Base-by-base conservation (phyloP, 2,113 vertebrate genomes). In the Mesitornis unicolor region DNA sequence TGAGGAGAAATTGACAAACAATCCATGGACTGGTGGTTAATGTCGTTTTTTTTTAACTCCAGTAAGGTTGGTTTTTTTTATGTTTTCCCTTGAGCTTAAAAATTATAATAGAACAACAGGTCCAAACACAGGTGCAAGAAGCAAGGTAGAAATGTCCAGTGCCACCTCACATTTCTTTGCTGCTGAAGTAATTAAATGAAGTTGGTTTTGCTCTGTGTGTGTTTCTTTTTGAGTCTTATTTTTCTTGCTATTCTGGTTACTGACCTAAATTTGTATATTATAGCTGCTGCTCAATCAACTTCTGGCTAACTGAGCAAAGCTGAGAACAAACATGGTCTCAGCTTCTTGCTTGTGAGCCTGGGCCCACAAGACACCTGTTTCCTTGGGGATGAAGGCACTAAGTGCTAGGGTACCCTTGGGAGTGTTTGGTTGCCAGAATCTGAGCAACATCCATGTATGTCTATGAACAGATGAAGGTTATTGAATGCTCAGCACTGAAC, bases 351-450 rank as follows among this genome's bases (percentile, higher is more conserved):
- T 63, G 9, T 78, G 10, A 75, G 3, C 29, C 24, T 78, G 1
- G 0, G 9, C 33, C 16, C 20, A 31, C 0, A 3, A n/a, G 10
- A 4, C 3, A 7, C 43, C 38, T 5, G 1, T 71, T 64, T 60
- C 14, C 53, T 29, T 69, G 29, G 10, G 13, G 3, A 8, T 31
- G 40, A 89, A 63, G 35, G 18, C 29, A n/a, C 16, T 45, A 38
- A 80, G 7, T 54, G 17, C 35, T 36, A 8, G 9, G 6, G 9
- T 2, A 56, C 10, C 4, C 19, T 71, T 38, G 13, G 10, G 24
- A 75, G 12, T 31, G 14, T 47, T 88, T 28, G 56, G 33, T 28
- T 84, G 21, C 9, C 53, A 56, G 45, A 45, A 14, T 67, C 38
- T 54, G 50, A 70, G 33, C 54, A 54, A 61, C 12, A 18, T 19